Percentiles rank a stretch among this genome's conserved stretches.
Conservation (phyloP, 2,888 invertebrate genomes). For the Eupelmus urozonus region DNA sequence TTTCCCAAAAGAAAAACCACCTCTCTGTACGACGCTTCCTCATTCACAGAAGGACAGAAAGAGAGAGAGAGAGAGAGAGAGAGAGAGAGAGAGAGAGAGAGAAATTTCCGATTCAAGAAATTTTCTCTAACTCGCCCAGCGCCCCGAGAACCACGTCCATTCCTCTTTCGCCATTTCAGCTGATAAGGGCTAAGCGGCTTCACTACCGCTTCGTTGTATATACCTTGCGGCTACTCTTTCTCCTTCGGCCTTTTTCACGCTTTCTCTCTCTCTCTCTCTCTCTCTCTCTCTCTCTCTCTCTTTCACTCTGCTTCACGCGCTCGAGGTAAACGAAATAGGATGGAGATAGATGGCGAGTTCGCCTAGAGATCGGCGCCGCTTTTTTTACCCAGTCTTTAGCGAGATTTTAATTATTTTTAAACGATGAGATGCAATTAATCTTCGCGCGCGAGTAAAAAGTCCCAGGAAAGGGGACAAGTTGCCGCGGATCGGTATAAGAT, state of each 20-base stretch:
- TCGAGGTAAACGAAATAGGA: constrained; percentile 33
- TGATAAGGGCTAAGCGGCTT: constrained; percentile 39
- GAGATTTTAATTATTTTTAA: constrained; percentile 45
- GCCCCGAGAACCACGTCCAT: neutral
- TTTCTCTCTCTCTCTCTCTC: neutral
- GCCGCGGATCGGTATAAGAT: neutral
- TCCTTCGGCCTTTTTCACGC: no score
- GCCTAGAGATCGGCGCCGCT: neutral
- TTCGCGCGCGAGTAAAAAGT: constrained; percentile 6
- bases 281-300: neutral
- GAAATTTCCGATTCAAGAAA: constrained; percentile 29
- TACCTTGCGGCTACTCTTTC: constrained; percentile 15
- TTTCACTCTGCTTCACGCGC: neutral
- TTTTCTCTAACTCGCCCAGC: no score
- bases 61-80: no score
- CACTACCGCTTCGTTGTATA: constrained; percentile 6
- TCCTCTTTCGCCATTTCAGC: constrained; percentile 20
- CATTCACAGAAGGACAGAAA: no score
- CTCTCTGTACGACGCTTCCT: no score
- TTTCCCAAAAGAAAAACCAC: no score
- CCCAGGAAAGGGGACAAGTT: constrained; percentile 30
- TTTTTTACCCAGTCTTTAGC: neutral
- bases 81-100: neutral
- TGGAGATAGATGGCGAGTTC: constrained; percentile 39
- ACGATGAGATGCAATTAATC: constrained; percentile 42